Evolutionary conservation across 2,888 invertebrate genomes (phyloP).

Genomic region (Creontiades dilutus): DNA sequence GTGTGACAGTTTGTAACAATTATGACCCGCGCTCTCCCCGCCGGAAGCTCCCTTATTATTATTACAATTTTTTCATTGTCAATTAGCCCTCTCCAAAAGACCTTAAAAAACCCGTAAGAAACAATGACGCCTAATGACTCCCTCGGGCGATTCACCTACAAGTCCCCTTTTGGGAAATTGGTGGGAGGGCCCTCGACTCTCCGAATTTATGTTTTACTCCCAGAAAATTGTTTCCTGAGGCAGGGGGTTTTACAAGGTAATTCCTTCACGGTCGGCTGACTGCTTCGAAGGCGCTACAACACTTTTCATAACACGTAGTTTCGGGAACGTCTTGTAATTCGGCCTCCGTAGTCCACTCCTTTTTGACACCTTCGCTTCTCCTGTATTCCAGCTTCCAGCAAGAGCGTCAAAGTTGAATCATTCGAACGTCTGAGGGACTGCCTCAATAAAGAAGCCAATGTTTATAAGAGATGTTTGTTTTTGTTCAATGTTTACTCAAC

Average conservation of each 20-base stretch:
- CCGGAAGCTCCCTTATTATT: slow-evolving; percentile 62
- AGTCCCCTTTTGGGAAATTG: not conserved
- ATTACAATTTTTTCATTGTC: slow-evolving; percentile 54
- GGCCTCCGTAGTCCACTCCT: not conserved
- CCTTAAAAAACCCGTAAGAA: slow-evolving; percentile 40
- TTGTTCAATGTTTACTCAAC: no score
- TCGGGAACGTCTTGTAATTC: slow-evolving; percentile 6
- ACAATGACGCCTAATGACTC: slow-evolving; percentile 62
- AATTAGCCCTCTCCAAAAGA: slow-evolving; percentile 36
- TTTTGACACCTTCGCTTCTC: not conserved
- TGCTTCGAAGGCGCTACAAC: slow-evolving; percentile 48
- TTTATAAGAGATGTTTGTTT: no score
- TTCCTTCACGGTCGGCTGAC: slow-evolving; percentile 51
- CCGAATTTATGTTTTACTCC: slow-evolving; percentile 58
- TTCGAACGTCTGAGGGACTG: no score
- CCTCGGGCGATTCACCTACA: slow-evolving; percentile 43
- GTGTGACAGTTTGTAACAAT: slow-evolving; percentile 67
- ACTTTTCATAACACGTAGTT: slow-evolving; percentile 61
- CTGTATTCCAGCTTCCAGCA: no score
- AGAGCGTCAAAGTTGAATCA: no score
- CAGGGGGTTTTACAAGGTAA: slow-evolving; percentile 39
- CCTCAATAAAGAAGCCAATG: no score
- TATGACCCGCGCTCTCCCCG: slow-evolving; percentile 9
- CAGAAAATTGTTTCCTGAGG: slow-evolving; percentile 59
- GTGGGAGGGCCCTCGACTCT: not conserved